phyloP scores from a whole-genome alignment of 2,113 vertebrate species.

The Perca schrenkii region DNA sequence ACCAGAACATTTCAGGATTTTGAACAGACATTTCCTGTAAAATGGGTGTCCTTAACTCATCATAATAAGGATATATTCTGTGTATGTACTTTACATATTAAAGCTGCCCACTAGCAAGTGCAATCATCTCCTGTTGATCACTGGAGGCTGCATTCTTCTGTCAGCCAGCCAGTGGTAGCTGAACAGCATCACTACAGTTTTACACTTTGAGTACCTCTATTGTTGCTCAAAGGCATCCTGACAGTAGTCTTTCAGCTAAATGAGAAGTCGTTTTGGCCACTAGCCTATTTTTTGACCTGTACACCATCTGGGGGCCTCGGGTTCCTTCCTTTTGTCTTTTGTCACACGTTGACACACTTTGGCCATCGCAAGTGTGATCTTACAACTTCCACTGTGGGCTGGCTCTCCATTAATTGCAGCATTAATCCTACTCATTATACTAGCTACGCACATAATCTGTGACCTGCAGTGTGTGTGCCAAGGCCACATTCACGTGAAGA shows the following conservation, averaged over 20 bases:
- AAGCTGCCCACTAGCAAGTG: background rate
- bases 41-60: no score
- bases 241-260: background rate
- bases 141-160: background rate
- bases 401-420: conserved; percentile 18
- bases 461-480: conserved; percentile 34
- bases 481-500: conserved; percentile 44
- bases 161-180: background rate
- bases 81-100: background rate
- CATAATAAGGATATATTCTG: no score
- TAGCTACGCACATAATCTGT: conserved; percentile 16
- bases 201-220: background rate
- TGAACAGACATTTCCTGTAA: no score
- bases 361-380: conserved; percentile 21
- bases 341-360: background rate
- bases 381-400: background rate
- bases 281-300: background rate
- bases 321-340: background rate
- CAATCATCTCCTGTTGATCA: background rate
- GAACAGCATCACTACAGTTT: background rate
- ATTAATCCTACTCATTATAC: conserved; percentile 37
- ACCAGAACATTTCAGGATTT: no score
- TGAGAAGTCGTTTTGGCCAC: background rate
- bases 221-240: background rate
- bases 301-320: background rate